These are phyloP conservation scores for Acipenser transmontanus DNA, from an alignment of 2,797 vertebrate genomes.

Conservation along the genomic window DNA sequence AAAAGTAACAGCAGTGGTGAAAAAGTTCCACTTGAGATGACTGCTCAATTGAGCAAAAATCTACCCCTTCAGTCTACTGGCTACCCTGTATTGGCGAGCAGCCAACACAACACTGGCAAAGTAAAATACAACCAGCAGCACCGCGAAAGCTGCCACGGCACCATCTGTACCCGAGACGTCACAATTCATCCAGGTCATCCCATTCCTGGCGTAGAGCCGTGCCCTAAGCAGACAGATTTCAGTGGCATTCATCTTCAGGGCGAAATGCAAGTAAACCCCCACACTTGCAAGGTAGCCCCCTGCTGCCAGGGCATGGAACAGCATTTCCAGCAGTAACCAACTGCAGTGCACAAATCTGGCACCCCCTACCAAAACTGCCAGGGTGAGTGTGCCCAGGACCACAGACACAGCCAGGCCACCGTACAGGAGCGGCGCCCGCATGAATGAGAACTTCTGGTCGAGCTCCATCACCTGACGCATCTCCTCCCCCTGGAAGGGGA, in stretches of 20 bases:
- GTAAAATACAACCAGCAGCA: conserved; percentile 23
- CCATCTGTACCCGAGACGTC: conserved; percentile 24
- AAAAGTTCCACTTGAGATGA: too few species aligned
- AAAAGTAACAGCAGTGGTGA: too few species aligned
- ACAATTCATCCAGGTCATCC: conserved; percentile 33
- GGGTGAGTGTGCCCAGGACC: conserved; percentile 40
- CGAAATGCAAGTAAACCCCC: conserved; percentile 27
- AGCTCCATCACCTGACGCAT: conserved; percentile 45
- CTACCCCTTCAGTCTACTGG: neutral
- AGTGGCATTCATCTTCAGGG: conserved; percentile 26
- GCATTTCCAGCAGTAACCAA: conserved; percentile 23
- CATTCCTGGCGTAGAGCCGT: conserved; percentile 25
- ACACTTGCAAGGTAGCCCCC: conserved; percentile 21
- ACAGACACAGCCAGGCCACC: conserved; percentile 37
- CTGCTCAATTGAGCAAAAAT: neutral
- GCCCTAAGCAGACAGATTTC: conserved; percentile 26
- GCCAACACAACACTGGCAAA: conserved; percentile 17
- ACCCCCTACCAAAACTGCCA: conserved; percentile 38
- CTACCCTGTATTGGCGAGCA: conserved; percentile 12
- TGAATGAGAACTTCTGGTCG: conserved; percentile 42
- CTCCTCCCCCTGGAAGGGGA: conserved; percentile 45
- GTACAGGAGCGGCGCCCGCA: conserved; percentile 42
- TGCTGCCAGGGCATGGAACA: conserved; percentile 21
- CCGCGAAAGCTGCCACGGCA: conserved; percentile 22
- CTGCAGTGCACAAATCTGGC: conserved; percentile 23